These are phyloP conservation scores for Polyergus mexicanus DNA, from an alignment of 1,140 invertebrate genomes.

Conservation along the genomic window DNA sequence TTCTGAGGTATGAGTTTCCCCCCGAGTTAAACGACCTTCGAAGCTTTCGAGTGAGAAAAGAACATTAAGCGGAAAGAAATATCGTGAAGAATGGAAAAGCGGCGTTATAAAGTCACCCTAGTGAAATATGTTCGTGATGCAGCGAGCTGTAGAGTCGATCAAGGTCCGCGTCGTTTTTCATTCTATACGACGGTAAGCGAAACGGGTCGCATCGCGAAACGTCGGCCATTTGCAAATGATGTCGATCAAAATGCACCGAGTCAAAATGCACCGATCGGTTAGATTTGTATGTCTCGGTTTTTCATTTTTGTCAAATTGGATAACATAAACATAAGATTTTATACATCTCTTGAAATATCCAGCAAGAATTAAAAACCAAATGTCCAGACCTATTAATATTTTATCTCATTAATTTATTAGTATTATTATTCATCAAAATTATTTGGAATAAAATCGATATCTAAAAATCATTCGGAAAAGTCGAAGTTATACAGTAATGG, in stretches of 20 bases:
- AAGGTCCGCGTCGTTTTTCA: slow-evolving; percentile 53
- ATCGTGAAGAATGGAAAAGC: slow-evolving; percentile 56
- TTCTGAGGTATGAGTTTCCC: slow-evolving; percentile 20
- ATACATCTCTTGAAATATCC: background rate
- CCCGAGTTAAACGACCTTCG: slow-evolving; percentile 42
- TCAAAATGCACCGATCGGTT: slow-evolving; percentile 18
- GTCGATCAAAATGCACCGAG: slow-evolving; percentile 40
- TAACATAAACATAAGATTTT: background rate
- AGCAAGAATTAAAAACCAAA: background rate
- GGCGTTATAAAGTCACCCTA: slow-evolving; percentile 58
- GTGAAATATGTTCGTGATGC: slow-evolving; percentile 60
- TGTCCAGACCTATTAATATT: background rate
- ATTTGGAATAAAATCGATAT: background rate
- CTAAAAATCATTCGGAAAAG: slow-evolving; percentile 32
- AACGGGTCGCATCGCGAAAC: slow-evolving; percentile 45
- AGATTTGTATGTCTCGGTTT: slow-evolving; percentile 17
- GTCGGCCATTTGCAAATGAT: slow-evolving; percentile 46
- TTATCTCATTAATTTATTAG: background rate
- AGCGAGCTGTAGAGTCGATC: slow-evolving; percentile 58
- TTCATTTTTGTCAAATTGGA: slow-evolving; percentile 9
- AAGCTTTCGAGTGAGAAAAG: slow-evolving; percentile 43
- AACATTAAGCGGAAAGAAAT: slow-evolving; percentile 56
- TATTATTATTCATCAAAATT: background rate
- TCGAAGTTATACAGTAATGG: slow-evolving; percentile 14
- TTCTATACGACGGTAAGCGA: slow-evolving; percentile 40